Percentiles rank a stretch among this genome's conserved stretches.
Evolutionary conservation across 2,888 invertebrate genomes (phyloP).

Genomic region (Hydraecia micacea): DNA sequence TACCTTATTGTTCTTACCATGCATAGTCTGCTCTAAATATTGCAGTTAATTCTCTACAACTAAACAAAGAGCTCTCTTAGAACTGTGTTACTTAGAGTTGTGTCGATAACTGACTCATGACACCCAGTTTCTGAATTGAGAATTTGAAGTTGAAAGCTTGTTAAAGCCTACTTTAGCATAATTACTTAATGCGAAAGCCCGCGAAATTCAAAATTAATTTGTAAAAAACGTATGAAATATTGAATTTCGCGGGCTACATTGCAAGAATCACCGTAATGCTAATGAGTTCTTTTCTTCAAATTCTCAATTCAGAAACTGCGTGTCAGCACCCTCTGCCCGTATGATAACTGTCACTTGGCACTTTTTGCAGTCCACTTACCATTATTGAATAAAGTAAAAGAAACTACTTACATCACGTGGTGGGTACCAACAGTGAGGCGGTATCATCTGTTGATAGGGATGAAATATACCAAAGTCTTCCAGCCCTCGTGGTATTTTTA

Average conservation of each 20-base stretch:
- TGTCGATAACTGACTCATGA: not conserved
- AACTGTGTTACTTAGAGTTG: no score
- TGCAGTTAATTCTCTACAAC: not conserved
- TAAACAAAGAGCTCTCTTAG: not conserved
- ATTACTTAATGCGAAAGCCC: not conserved
- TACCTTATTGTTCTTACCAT: no score
- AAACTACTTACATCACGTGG: constrained; percentile 24
- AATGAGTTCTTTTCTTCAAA: no score
- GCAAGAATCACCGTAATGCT: no score
- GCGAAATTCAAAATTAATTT: not conserved
- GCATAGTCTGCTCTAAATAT: not conserved
- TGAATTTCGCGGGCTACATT: not conserved
- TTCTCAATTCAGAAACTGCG: not conserved
- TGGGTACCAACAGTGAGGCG: constrained; percentile 35
- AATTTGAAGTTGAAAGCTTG: not conserved
- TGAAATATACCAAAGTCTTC: constrained; percentile 7
- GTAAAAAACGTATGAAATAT: not conserved
- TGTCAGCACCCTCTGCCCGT: no score
- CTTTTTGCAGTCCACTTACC: not conserved
- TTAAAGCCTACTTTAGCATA: not conserved
- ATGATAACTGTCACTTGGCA: not conserved
- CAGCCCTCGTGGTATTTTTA: not conserved
- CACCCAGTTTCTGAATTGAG: not conserved
- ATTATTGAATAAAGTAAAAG: not conserved
- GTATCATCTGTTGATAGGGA: constrained; percentile 38